A percentile compares a stretch with the other conserved stretches of the same genome.
phyloP scores from a whole-genome alignment of 2,113 vertebrate species.

The Clarias magur region DNA sequence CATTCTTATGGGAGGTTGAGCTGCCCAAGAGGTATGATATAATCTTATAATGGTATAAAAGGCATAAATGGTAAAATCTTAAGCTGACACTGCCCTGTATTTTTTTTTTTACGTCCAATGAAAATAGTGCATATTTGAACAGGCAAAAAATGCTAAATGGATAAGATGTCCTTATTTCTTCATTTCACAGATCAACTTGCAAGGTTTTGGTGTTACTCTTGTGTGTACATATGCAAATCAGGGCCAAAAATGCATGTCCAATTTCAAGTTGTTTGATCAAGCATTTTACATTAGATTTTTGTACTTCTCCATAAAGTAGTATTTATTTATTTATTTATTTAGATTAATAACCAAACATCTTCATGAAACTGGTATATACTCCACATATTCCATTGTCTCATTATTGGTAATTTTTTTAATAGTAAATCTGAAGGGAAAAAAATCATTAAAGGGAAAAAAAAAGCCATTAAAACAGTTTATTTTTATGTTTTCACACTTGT shows the following conservation, averaged over 20 bases:
- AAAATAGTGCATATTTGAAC: not conserved
- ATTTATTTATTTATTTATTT: not conserved
- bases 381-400: not conserved
- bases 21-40: not conserved
- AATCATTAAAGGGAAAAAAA: not conserved
- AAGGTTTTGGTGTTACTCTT: not conserved
- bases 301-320: constrained; percentile 4
- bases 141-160: not conserved
- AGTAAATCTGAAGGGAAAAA: not conserved
- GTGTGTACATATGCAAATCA: not conserved
- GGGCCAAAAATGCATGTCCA: not conserved
- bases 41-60: not conserved
- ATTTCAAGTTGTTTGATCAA: constrained; percentile 18
- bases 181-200: not conserved
- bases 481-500: not conserved
- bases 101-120: not conserved
- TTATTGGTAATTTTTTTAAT: not conserved
- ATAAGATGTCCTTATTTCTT: not conserved
- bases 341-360: not conserved
- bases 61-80: not conserved
- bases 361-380: not conserved
- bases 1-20: no score
- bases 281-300: constrained; percentile 23
- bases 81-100: not conserved
- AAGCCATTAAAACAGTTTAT: not conserved